These are phyloP conservation scores for Saccostrea cuccullata DNA, from an alignment of 1,140 invertebrate genomes.

Conservation along the genomic window DNA sequence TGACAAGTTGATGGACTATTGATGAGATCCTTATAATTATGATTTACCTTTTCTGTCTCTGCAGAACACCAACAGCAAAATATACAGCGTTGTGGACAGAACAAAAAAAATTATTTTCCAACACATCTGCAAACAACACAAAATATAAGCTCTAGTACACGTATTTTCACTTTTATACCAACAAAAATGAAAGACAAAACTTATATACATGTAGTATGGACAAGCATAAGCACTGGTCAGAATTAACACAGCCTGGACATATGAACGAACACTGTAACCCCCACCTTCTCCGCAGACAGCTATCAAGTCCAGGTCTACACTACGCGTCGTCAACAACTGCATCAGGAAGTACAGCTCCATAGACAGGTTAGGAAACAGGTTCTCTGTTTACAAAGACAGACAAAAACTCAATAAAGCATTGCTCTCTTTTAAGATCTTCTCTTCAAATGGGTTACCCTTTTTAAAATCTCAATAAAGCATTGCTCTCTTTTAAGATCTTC, in stretches of 20 bases:
- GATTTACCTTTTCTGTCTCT: conserved; percentile 74
- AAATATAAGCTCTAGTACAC: not conserved
- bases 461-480: not conserved
- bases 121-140: conserved; percentile 63
- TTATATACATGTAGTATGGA: no score
- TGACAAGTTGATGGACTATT: no score
- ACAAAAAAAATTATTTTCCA: conserved; percentile 71
- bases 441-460: no score
- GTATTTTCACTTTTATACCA: no score
- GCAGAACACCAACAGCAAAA: conserved; percentile 81
- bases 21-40: no score
- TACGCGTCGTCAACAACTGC: conserved; percentile 79
- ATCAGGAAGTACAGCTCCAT: conserved; percentile 83
- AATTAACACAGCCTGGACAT: not conserved
- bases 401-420: not conserved
- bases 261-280: not conserved
- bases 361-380: conserved; percentile 81
- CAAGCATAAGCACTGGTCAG: no score
- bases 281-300: conserved; percentile 43
- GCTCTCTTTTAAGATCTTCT: no score
- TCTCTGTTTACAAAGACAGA: conserved; percentile 66
- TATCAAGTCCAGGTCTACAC: conserved; percentile 53
- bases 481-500: no score
- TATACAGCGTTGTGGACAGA: conserved; percentile 83
- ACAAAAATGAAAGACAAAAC: no score